Conservation (phyloP, 2,797 vertebrate genomes). For the Myotis myotis region DNA sequence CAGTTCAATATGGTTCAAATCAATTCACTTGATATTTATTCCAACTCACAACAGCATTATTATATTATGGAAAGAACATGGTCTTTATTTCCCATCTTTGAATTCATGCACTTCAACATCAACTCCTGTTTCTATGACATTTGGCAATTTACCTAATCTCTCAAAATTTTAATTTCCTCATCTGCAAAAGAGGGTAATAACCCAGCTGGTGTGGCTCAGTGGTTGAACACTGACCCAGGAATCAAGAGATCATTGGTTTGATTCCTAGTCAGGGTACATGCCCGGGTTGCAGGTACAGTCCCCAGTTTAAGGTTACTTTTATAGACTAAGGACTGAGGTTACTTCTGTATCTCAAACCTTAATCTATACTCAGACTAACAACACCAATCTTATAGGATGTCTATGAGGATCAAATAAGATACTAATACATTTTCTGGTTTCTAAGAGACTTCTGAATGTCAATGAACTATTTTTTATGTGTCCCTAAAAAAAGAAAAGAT, state of each 20-base stretch:
- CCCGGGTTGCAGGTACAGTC: no score
- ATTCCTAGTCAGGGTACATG: no score
- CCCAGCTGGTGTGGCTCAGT: no score
- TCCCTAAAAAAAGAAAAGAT: neutral
- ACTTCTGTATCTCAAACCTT: neutral
- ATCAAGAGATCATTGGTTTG: no score
- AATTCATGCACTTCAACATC: neutral
- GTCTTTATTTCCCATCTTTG: neutral
- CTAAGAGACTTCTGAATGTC: neutral
- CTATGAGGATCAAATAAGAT: neutral
- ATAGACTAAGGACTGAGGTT: no score
- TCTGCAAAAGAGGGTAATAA: neutral
- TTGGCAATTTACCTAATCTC: neutral
- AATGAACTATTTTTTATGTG: neutral
- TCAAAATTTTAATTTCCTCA: slow-evolving; percentile 15
- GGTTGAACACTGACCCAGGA: no score
- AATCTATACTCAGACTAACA: neutral
- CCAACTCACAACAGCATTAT: neutral
- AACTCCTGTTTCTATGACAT: neutral
- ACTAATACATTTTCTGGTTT: neutral
- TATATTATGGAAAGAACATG: neutral
- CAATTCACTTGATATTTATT: slow-evolving; percentile 23
- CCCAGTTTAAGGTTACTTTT: no score
- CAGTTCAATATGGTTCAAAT: neutral
- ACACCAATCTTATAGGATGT: neutral